Evolutionary conservation across 2,888 invertebrate genomes (phyloP).

Genomic region (Acutogordius australiensis): DNA sequence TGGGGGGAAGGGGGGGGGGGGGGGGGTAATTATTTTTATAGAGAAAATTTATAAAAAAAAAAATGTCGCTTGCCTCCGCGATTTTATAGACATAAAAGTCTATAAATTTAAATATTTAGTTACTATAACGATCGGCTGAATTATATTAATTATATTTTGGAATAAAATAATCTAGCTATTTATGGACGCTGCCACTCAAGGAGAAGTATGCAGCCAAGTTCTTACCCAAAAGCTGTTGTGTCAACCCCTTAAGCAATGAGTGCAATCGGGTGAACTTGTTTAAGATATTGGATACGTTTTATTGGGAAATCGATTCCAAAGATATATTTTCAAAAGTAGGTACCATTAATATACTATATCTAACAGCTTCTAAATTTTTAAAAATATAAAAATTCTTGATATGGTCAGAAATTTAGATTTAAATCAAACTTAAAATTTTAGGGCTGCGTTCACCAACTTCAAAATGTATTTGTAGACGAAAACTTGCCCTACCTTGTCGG

Average conservation of each 20-base stretch:
- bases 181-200: neutral
- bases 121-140: too few relatives aligned
- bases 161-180: neutral
- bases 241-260: neutral
- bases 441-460: neutral
- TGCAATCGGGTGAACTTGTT: neutral
- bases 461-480: constrained; percentile 5
- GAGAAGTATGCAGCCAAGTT: neutral
- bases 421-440: constrained; percentile 3
- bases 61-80: too few relatives aligned
- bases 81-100: too few relatives aligned
- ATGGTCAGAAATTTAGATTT: too few relatives aligned
- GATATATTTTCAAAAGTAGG: neutral
- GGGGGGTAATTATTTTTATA: too few relatives aligned
- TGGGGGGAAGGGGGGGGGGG: too few relatives aligned
- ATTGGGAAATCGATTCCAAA: constrained; percentile 7
- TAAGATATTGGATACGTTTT: neutral
- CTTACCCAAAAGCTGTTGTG: constrained; percentile 6
- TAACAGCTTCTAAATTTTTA: too few relatives aligned
- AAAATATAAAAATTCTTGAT: too few relatives aligned
- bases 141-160: neutral
- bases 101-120: too few relatives aligned
- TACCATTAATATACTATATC: too few relatives aligned
- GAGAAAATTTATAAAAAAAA: too few relatives aligned
- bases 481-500: constrained; percentile 1